phyloP scores from a whole-genome alignment of 2,888 invertebrate species.

The Palloptera scutellata region DNA sequence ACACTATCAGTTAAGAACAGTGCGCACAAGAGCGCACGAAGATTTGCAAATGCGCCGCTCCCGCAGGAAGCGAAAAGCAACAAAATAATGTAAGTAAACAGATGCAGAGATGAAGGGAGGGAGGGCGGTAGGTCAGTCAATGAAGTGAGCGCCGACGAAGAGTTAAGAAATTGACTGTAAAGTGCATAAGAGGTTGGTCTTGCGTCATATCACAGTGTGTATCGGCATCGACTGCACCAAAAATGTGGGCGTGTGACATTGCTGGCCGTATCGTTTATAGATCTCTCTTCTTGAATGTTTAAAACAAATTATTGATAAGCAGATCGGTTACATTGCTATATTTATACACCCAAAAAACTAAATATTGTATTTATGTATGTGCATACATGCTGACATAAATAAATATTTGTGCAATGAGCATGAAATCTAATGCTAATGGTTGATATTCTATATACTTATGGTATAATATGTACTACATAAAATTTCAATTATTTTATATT shows the following conservation, averaged over 20 bases:
- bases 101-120: no score
- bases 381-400: neutral
- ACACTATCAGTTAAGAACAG: no score
- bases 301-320: conserved; percentile 56
- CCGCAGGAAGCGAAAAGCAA: no score
- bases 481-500: neutral
- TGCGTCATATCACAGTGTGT: no score
- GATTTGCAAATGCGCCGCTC: no score
- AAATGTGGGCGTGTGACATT: conserved; percentile 64
- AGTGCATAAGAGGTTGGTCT: no score
- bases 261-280: conserved; percentile 58
- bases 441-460: no score
- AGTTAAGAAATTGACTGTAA: no score
- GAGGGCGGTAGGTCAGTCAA: no score
- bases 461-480: conserved; percentile 1
- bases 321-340: conserved; percentile 46
- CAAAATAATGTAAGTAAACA: no score
- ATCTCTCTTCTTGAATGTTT: conserved; percentile 52
- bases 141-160: no score
- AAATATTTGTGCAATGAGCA: conserved; percentile 5
- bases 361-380: neutral
- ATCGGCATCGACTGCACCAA: conserved; percentile 52
- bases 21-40: no score
- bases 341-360: conserved; percentile 25
- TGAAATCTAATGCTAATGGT: neutral